Percentiles rank a stretch among this genome's conserved stretches.
phyloP scores from a whole-genome alignment of 1,140 invertebrate genomes.

The Drosophila hydei region DNA sequence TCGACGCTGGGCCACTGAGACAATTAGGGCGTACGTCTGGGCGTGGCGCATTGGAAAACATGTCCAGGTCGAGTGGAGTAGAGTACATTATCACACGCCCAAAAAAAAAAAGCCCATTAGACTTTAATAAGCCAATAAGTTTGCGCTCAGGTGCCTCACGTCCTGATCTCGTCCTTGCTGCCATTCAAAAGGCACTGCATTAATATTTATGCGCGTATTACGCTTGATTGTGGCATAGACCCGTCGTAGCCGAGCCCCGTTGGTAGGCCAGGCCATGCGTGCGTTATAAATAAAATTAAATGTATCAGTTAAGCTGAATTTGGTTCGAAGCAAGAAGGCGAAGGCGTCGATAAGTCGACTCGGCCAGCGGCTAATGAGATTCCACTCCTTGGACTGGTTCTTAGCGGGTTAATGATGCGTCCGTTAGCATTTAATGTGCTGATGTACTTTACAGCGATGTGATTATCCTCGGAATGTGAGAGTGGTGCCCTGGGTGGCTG shows the following conservation, averaged over 20 bases:
- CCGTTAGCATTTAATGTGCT: conserved; percentile 63
- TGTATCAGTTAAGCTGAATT: conserved; percentile 72
- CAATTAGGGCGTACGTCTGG: conserved; percentile 41
- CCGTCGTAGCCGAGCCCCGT: conserved; percentile 1
- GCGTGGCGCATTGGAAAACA: neutral
- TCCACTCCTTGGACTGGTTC: conserved; percentile 8
- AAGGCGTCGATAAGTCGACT: conserved; percentile 64
- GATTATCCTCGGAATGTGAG: conserved; percentile 22
- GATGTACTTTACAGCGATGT: conserved; percentile 45
- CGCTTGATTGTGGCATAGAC: conserved; percentile 50
- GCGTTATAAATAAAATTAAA: conserved; percentile 82
- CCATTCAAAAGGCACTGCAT: conserved; percentile 54
- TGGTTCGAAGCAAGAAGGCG: conserved; percentile 19
- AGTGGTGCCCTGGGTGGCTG: neutral
- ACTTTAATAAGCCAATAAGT: conserved; percentile 82
- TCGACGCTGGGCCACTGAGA: conserved; percentile 35
- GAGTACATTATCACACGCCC: conserved; percentile 45
- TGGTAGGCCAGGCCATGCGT: conserved; percentile 58
- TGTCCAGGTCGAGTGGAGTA: conserved; percentile 23
- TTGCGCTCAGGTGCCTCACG: conserved; percentile 64
- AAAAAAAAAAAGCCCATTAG: conserved; percentile 57
- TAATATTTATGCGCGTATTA: conserved; percentile 74
- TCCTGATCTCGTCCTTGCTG: neutral
- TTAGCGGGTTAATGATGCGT: conserved; percentile 63
- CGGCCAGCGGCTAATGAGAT: conserved; percentile 66